Evolutionary conservation across 2,797 vertebrate genomes (phyloP).

Genomic region (Squalus acanthias): DNA sequence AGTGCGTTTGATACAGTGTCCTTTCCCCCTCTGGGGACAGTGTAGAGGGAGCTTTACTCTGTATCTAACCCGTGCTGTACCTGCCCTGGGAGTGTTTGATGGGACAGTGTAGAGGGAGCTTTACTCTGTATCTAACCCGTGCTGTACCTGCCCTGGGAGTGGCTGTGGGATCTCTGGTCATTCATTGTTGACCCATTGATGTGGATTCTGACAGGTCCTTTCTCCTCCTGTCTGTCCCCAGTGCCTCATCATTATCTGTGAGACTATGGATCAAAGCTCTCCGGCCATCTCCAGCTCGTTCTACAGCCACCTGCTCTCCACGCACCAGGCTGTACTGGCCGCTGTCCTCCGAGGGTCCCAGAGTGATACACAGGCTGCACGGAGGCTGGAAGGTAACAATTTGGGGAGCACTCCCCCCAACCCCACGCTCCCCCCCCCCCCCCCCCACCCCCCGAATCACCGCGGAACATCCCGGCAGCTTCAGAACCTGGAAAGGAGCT

Average conservation of each 20-base stretch:
- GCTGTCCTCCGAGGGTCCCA: slow-evolving; percentile 50
- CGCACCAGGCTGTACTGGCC: slow-evolving; percentile 49
- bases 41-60: too few relatives aligned
- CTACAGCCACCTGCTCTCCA: slow-evolving; percentile 52
- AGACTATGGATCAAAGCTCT: slow-evolving; percentile 50
- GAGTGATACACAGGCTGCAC: slow-evolving; percentile 44
- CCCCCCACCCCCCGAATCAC: too few relatives aligned
- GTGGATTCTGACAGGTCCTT: background rate
- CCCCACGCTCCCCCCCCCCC: too few relatives aligned
- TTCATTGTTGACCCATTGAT: background rate
- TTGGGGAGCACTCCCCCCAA: background rate
- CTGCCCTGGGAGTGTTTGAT: too few relatives aligned
- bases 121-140: too few relatives aligned
- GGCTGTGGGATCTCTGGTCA: background rate
- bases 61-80: too few relatives aligned
- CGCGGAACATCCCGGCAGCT: too few relatives aligned
- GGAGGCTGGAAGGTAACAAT: slow-evolving; percentile 44
- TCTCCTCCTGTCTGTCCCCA: slow-evolving; percentile 43
- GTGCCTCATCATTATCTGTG: slow-evolving; percentile 59
- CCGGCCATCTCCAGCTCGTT: slow-evolving; percentile 49
- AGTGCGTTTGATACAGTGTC: too few relatives aligned
- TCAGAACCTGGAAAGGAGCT: background rate
- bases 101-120: too few relatives aligned
- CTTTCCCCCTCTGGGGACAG: too few relatives aligned
- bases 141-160: too few relatives aligned